These are phyloP conservation scores for Cydia fagiglandana DNA, from an alignment of 1,140 invertebrate species.

Conservation along the genomic window DNA sequence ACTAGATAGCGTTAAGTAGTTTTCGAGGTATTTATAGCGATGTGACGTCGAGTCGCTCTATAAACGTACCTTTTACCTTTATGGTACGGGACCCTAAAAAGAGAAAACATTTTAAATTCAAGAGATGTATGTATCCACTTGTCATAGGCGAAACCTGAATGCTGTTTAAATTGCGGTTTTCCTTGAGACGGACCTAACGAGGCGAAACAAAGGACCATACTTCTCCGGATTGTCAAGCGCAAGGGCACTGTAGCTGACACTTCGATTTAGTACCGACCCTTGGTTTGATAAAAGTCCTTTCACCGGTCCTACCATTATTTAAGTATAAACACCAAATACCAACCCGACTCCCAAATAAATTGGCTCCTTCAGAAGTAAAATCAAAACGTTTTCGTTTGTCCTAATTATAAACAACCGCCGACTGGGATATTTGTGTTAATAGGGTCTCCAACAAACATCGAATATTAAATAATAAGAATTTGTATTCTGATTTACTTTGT, in stretches of 20 bases:
- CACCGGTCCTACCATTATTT: constrained; percentile 53
- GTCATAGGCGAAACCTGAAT: not conserved
- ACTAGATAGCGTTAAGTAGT: too few relatives aligned
- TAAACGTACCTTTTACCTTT: too few relatives aligned
- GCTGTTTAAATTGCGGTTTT: constrained; percentile 10
- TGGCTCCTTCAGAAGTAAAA: constrained; percentile 27
- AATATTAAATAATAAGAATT: not conserved
- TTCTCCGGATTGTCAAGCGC: constrained; percentile 67
- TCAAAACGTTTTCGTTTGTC: constrained; percentile 20
- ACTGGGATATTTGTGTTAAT: constrained; percentile 11
- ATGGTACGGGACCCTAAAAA: too few relatives aligned
- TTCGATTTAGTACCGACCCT: constrained; percentile 72
- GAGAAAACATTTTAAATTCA: too few relatives aligned
- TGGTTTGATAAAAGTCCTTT: constrained; percentile 67
- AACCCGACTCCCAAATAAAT: constrained; percentile 19
- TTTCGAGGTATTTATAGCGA: too few relatives aligned
- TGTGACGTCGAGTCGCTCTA: too few relatives aligned
- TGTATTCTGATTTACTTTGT: not conserved
- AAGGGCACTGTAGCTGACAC: constrained; percentile 63
- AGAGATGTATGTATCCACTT: not conserved
- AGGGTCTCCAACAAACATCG: constrained; percentile 9
- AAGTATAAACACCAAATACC: constrained; percentile 34
- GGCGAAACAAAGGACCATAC: constrained; percentile 57
- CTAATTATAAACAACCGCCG: constrained; percentile 25
- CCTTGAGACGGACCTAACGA: constrained; percentile 18